A percentile compares a stretch with the other conserved stretches of the same genome.
These are phyloP conservation scores for Eueremaeus valkanovi DNA, from an alignment of 2,888 invertebrate genomes.

Conservation along the genomic window DNA sequence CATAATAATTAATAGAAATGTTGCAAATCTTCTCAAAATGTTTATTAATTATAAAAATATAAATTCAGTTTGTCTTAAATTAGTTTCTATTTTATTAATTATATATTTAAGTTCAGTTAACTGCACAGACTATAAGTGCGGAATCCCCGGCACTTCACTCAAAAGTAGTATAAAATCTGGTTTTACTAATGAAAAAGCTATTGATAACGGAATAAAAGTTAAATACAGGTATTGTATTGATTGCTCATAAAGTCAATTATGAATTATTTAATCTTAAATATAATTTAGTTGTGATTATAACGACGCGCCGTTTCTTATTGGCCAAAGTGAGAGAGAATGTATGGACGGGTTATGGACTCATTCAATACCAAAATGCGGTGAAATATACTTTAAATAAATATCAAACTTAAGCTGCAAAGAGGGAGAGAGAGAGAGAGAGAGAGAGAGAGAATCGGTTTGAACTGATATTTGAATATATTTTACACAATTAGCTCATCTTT, in stretches of 20 bases:
- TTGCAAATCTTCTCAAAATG: not conserved
- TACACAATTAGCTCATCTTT: no score
- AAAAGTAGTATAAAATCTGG: not conserved
- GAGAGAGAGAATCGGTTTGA: no score
- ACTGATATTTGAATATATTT: no score
- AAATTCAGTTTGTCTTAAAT: not conserved
- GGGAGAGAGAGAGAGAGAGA: no score
- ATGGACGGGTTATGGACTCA: not conserved
- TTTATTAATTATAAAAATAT: not conserved
- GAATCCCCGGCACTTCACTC: conserved; percentile 6
- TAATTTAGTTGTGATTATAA: conserved; percentile 19
- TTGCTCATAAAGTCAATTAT: not conserved
- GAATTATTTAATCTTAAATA: not conserved
- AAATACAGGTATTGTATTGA: conserved; percentile 11
- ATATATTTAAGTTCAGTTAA: not conserved
- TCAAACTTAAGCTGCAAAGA: not conserved
- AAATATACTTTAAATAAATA: not conserved
- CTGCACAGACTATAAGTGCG: not conserved
- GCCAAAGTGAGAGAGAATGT: not conserved
- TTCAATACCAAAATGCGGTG: conserved; percentile 24
- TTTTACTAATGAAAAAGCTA: conserved; percentile 5
- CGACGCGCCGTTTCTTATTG: conserved; percentile 23
- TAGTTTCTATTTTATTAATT: not conserved
- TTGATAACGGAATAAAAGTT: not conserved
- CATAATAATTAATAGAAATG: no score